Evolutionary conservation across 1,140 invertebrate species (phyloP).

Genomic region (Temnothorax curvispinosus): DNA sequence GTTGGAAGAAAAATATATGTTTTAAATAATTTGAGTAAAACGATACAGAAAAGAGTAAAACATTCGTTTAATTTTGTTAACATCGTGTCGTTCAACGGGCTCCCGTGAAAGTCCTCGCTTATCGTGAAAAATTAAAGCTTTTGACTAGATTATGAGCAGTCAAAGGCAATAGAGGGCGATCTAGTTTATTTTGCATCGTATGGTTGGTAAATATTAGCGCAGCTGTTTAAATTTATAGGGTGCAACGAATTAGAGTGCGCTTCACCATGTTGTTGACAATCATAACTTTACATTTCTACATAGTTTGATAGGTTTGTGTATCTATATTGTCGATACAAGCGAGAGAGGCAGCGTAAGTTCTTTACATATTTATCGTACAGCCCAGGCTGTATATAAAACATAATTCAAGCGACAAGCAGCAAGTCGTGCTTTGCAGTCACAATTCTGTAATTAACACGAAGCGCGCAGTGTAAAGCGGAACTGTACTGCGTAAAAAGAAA

Average conservation of each 20-base stretch:
- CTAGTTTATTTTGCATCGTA: conserved; percentile 38
- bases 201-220: conserved; percentile 33
- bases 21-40: not conserved
- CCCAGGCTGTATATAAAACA: conserved; percentile 9
- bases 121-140: not conserved
- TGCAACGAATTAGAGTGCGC: conserved; percentile 29
- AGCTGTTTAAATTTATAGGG: conserved; percentile 34
- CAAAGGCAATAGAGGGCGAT: not conserved
- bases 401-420: conserved; percentile 42
- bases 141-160: not conserved
- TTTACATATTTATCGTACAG: conserved; percentile 47
- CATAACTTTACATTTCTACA: conserved; percentile 46
- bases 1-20: not conserved
- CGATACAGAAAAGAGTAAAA: not conserved
- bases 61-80: conserved; percentile 3
- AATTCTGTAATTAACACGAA: conserved; percentile 51
- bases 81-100: not conserved
- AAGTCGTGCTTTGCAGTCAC: conserved; percentile 28
- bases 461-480: conserved; percentile 9
- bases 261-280: conserved; percentile 47
- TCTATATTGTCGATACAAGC: conserved; percentile 39
- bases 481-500: conserved; percentile 37
- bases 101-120: not conserved
- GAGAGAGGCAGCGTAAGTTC: conserved; percentile 9
- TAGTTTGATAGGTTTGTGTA: conserved; percentile 47